Conservation (phyloP, 2,113 vertebrate genomes). For the Actinemys pallida region DNA sequence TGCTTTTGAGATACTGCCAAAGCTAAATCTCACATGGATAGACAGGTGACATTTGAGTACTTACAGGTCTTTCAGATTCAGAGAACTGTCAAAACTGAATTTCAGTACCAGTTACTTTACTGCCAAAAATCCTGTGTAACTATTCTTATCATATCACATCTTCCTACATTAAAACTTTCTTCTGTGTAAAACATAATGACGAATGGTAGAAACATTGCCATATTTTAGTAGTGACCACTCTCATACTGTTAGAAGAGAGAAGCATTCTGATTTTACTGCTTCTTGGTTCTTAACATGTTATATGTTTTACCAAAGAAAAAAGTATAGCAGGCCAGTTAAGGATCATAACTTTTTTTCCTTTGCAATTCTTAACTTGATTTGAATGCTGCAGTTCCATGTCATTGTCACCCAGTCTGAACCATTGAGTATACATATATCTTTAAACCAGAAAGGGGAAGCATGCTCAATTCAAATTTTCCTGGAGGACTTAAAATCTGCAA, state of each 20-base stretch:
- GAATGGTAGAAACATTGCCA: constrained; percentile 40
- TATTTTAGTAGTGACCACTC: neutral
- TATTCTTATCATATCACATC: constrained; percentile 45
- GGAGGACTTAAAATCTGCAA: neutral
- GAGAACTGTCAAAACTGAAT: constrained; percentile 70
- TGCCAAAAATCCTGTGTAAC: constrained; percentile 52
- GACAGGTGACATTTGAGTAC: constrained; percentile 70
- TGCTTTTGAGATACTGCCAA: constrained; percentile 70
- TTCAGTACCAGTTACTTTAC: constrained; percentile 39
- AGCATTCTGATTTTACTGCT: neutral
- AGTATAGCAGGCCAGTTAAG: neutral
- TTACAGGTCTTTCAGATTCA: constrained; percentile 58
- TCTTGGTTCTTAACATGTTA: neutral
- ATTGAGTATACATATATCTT: neutral
- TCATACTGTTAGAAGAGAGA: neutral
- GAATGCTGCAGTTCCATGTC: neutral
- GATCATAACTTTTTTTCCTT: neutral
- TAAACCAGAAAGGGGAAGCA: neutral
- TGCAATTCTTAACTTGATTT: constrained; percentile 12
- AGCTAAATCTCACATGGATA: constrained; percentile 61
- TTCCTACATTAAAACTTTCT: constrained; percentile 45
- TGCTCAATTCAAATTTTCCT: neutral
- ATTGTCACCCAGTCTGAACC: neutral
- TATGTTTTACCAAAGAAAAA: neutral
- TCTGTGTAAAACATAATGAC: constrained; percentile 53